Conservation (phyloP, 2,888 invertebrate species). For the Unio delphinus region DNA sequence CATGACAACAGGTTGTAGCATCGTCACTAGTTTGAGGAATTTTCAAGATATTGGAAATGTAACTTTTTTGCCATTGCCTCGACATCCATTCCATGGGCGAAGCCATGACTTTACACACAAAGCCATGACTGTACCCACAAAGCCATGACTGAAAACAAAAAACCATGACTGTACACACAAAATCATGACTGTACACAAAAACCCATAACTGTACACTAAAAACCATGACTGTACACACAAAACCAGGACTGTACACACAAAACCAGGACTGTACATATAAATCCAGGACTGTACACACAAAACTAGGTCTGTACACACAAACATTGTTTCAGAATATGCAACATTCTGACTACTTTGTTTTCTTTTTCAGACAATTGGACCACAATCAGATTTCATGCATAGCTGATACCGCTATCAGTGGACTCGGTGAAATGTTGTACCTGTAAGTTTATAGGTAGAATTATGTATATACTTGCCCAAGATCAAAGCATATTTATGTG, state of each 20-base stretch:
- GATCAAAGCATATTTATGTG: background rate
- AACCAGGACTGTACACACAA: too few species aligned
- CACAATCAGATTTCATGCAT: constrained; percentile 95
- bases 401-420: constrained; percentile 90
- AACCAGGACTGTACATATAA: too few species aligned
- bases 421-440: constrained; percentile 79
- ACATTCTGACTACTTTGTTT: background rate
- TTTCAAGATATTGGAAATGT: too few species aligned
- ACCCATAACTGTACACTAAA: too few species aligned
- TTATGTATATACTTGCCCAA: background rate
- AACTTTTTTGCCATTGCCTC: background rate
- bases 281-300: too few species aligned
- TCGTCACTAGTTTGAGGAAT: too few species aligned
- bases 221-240: constrained; percentile 1
- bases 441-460: constrained; percentile 81
- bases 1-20: too few species aligned
- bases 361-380: constrained; percentile 84
- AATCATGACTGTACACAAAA: too few species aligned
- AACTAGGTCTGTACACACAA: background rate
- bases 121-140: too few species aligned
- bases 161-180: background rate
- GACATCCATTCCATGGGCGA: background rate
- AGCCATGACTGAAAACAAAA: too few species aligned
- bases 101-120: background rate
- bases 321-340: background rate